phyloP scores from a whole-genome alignment of 1,140 invertebrate genomes.

The Bombus haemorrhoidalis region DNA sequence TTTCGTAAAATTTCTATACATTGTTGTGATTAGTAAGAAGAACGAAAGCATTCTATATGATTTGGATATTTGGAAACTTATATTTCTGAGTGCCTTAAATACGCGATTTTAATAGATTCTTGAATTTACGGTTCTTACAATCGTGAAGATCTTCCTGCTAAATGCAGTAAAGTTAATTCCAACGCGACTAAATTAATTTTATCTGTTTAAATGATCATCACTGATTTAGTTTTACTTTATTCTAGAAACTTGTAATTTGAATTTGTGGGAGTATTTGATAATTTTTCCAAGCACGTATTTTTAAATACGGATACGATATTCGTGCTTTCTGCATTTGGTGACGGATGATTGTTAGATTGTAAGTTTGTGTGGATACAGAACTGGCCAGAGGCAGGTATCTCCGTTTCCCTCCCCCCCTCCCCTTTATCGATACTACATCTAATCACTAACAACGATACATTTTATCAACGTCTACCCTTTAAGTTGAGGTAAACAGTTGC shows the following conservation, averaged over 20 bases:
- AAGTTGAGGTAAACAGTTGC: conserved; percentile 27
- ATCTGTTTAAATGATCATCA: not conserved
- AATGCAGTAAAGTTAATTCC: conserved; percentile 23
- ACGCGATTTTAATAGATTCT: not conserved
- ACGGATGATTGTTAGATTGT: conserved; percentile 70
- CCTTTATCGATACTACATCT: conserved; percentile 67
- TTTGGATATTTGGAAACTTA: not conserved
- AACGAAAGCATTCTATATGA: not conserved
- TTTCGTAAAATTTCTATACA: not conserved
- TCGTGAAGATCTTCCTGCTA: conserved; percentile 18
- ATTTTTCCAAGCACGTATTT: not conserved
- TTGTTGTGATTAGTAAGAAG: not conserved
- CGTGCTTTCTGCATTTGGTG: conserved; percentile 56
- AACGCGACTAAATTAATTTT: not conserved
- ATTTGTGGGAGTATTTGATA: not conserved
- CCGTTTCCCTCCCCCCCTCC: conserved; percentile 70
- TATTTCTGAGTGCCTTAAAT: not conserved
- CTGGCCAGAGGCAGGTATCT: conserved; percentile 85
- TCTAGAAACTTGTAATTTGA: not conserved
- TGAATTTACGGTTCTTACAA: conserved; percentile 8
- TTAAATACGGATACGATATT: conserved; percentile 15
- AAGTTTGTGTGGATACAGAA: conserved; percentile 82
- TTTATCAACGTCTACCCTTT: conserved; percentile 47
- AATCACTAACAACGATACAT: conserved; percentile 72
- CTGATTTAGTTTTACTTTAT: not conserved